These are phyloP conservation scores for Takifugu rubripes DNA, from an alignment of 2,797 vertebrate genomes.

Conservation along the genomic window DNA sequence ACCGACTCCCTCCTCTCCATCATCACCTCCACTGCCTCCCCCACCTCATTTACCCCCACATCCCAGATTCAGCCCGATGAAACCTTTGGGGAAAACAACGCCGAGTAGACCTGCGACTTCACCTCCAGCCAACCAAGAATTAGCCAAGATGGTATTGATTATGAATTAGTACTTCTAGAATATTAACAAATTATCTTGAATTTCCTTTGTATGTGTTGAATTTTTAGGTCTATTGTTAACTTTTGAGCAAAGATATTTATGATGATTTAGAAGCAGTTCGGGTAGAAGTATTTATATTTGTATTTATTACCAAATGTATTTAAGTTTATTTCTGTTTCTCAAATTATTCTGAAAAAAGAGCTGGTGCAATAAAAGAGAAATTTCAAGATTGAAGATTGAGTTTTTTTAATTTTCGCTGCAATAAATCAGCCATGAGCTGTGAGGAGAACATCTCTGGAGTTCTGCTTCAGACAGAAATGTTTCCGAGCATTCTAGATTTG, in stretches of 20 bases:
- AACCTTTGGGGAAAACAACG: not conserved
- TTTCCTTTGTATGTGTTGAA: too few relatives aligned
- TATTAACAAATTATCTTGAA: too few relatives aligned
- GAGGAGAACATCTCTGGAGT: too few relatives aligned
- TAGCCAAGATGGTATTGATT: not conserved
- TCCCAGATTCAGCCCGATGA: not conserved
- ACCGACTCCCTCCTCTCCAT: not conserved
- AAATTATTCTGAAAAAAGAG: not conserved
- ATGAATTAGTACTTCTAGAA: not conserved
- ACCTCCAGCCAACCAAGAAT: not conserved
- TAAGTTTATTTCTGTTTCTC: not conserved
- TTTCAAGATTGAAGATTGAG: too few relatives aligned
- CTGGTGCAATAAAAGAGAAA: too few relatives aligned
- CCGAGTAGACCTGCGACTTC: not conserved
- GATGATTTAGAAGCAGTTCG: not conserved
- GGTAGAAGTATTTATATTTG: slow-evolving; percentile 24
- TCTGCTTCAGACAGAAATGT: too few relatives aligned
- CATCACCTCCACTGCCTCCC: not conserved
- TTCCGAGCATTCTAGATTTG: too few relatives aligned
- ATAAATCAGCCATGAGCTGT: too few relatives aligned
- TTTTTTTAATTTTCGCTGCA: too few relatives aligned
- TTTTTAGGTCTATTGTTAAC: too few relatives aligned
- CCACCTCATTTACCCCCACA: not conserved
- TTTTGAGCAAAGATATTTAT: too few relatives aligned
- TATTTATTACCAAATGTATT: slow-evolving; percentile 31